Base-by-base conservation (phyloP, 2,113 vertebrate genomes). In the Gambusia affinis region DNA sequence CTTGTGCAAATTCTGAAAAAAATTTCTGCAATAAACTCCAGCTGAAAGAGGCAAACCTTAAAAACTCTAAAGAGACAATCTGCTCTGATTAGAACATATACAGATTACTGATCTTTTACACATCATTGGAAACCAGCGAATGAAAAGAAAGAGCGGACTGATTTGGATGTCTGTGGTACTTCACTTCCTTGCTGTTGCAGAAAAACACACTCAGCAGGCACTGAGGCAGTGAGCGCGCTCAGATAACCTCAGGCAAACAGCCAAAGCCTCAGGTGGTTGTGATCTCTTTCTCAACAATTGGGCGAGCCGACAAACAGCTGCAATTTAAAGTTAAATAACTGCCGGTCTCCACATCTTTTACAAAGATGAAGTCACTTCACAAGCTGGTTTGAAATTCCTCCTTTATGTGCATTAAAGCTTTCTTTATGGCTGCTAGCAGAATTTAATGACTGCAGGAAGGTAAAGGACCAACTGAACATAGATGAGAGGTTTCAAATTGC, bases 171-270 rank as follows among this genome's bases (percentile, higher is more conserved):
- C 39, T 85, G 78, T 67, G 63, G 35, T 47, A 42, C 64, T 60
- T 62, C 19, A 22, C 8, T 35, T 80, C 60, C 54, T 74, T 61
- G 71, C 47, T 37, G 63, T 35, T 70, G 62, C 67, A 85, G 70
- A 35, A 68, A 79, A 75, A 75, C 66, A 85, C n/a, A 24, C 85
- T 73, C 80, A 73, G 77, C 76, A 31, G 79, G 85, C 17, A 44
- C 22, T 5, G 30, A 69, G 63, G 65, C 39, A 66, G 73, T 0
- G 78, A 77, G 78, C 12, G 47, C 0, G 37, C 37, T 75, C 73
- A 27, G 64, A 78, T 81, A 78, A 88, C 87, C 67, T 54, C 64
- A 22, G 73, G 77, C 69, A 73, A 80, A 57, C 63, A 70, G 80
- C 78, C 73, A 70, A n/a, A 60, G 66, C 73, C 70, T 81, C 79